Percentiles rank a stretch among this genome's conserved stretches.
Conservation (phyloP, 1,140 invertebrate species). For the Armadillidium nasatum region DNA sequence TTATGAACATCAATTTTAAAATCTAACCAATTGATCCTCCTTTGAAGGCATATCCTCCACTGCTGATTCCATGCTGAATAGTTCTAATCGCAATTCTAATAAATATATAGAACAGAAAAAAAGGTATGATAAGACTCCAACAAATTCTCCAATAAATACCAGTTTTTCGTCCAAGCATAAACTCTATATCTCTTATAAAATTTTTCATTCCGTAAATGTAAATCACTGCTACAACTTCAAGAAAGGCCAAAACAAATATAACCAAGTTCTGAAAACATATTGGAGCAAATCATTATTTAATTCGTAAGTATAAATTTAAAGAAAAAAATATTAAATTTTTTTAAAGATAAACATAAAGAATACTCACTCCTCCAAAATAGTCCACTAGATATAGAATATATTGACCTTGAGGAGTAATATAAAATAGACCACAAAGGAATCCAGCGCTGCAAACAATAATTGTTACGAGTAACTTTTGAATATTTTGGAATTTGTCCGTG, state of each 20-base stretch:
- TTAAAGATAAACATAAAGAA: no score
- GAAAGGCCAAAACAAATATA: constrained; percentile 66
- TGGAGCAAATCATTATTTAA: no score
- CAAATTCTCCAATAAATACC: constrained; percentile 73
- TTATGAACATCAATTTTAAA: no score
- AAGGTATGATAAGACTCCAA: constrained; percentile 68
- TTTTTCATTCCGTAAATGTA: constrained; percentile 70
- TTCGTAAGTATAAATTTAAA: no score
- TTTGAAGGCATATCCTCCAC: constrained; percentile 25
- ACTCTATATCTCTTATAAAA: constrained; percentile 61
- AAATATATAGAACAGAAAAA: constrained; percentile 64
- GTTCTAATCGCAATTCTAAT: constrained; percentile 56
- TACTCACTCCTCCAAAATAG: constrained; percentile 63
- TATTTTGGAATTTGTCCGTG: constrained; percentile 63
- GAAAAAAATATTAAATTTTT: no score
- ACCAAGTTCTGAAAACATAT: constrained; percentile 58
- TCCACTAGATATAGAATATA: constrained; percentile 79
- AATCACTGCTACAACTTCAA: constrained; percentile 64
- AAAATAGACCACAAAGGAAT: constrained; percentile 66
- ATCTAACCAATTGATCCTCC: constrained; percentile 31
- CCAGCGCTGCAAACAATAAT: constrained; percentile 56
- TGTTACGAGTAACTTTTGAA: constrained; percentile 60
- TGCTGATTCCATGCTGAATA: constrained; percentile 25
- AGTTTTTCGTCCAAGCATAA: constrained; percentile 67
- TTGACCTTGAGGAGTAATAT: constrained; percentile 77